Evolutionary conservation across 2,113 vertebrate species (phyloP).

Genomic region (Bubo bubo): DNA sequence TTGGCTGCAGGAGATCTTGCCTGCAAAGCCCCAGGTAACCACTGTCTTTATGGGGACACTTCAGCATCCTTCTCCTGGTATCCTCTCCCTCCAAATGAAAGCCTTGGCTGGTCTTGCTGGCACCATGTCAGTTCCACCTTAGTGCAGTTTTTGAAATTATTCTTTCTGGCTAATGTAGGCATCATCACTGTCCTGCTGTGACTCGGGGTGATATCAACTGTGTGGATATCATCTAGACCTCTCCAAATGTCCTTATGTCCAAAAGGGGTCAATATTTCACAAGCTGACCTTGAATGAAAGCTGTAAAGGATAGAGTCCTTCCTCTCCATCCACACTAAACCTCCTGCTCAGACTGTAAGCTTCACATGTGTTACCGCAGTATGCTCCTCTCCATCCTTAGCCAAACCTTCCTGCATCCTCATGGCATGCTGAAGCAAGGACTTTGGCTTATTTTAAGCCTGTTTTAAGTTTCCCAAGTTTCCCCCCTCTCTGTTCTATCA

Average conservation of each 20-base stretch:
- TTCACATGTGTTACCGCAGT: neutral
- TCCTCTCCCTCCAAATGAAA: neutral
- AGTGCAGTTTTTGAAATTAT: neutral
- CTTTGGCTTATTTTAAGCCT: neutral
- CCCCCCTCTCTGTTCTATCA: neutral
- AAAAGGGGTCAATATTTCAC: neutral
- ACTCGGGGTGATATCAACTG: neutral
- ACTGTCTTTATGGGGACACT: rapidly evolving
- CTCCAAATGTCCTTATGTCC: neutral
- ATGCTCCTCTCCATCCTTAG: neutral
- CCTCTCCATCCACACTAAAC: neutral
- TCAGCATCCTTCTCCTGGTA: neutral
- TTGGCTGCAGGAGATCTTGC: neutral
- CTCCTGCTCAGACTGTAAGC: neutral
- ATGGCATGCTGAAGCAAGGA: neutral
- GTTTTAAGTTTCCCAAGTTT: neutral
- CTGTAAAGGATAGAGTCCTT: neutral
- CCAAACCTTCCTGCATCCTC: neutral
- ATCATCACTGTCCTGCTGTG: neutral
- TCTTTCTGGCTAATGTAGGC: neutral
- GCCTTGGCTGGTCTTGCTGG: neutral
- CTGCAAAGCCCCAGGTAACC: neutral
- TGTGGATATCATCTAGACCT: neutral
- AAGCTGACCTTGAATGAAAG: neutral
- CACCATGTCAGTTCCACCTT: neutral